These are phyloP conservation scores for western clawed frog (Xenopus tropicalis) DNA, from an alignment of 2,113 vertebrate species.

Conservation along the genomic window DNA sequence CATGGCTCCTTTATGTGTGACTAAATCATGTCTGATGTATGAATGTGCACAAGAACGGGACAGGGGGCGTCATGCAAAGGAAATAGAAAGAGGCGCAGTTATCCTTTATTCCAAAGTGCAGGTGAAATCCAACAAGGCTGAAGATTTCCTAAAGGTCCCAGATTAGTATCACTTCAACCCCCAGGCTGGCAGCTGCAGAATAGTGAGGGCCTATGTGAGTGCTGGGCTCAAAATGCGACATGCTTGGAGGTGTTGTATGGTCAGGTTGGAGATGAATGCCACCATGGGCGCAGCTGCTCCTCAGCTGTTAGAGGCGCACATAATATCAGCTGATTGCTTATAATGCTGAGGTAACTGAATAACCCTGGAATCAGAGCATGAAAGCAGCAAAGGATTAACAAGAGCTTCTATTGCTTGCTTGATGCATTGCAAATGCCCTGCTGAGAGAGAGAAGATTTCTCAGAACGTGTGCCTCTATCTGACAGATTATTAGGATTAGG, in stretches of 20 bases:
- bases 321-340: slow-evolving; percentile 35
- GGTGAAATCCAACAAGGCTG: slow-evolving; percentile 22
- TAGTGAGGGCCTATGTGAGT: slow-evolving; percentile 19
- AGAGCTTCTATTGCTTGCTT: not conserved
- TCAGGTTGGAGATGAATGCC: slow-evolving; percentile 41
- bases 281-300: slow-evolving; percentile 54
- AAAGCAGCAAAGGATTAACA: slow-evolving; percentile 23
- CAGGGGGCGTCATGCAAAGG: slow-evolving; percentile 5
- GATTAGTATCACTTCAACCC: slow-evolving; percentile 2
- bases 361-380: slow-evolving; percentile 12
- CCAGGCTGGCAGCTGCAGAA: slow-evolving; percentile 29
- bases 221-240: slow-evolving; percentile 16
- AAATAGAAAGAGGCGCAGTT: not conserved
- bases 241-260: slow-evolving; percentile 47
- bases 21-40: slow-evolving; percentile 43
- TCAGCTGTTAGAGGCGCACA: slow-evolving; percentile 53
- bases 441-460: not conserved
- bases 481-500: not conserved
- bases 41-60: slow-evolving; percentile 12
- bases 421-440: not conserved
- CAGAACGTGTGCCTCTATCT: not conserved
- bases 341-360: slow-evolving; percentile 27
- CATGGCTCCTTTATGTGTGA: slow-evolving; percentile 27
- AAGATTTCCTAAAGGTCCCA: slow-evolving; percentile 19
- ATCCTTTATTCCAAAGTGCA: slow-evolving; percentile 13